Conservation (phyloP, 2,888 invertebrate species). For the Nipponacmea schrenckii region DNA sequence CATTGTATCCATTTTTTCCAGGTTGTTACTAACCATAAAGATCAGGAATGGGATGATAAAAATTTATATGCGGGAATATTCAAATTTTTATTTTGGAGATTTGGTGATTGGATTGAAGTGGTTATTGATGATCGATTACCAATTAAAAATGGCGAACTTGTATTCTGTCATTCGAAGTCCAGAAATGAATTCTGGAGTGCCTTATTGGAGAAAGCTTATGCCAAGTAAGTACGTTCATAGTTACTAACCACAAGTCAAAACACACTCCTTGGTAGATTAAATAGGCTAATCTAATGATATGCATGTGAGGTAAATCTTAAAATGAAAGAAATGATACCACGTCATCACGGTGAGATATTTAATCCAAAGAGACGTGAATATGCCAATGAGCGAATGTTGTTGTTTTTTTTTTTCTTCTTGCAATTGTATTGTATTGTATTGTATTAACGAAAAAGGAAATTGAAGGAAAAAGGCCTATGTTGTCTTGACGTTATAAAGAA, state of each 20-base stretch:
- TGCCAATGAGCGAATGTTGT: no score
- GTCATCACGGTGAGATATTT: no score
- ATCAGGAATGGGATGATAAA: constrained; percentile 66
- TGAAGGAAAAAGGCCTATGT: no score
- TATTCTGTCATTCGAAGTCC: constrained; percentile 72
- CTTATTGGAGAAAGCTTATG: constrained; percentile 75
- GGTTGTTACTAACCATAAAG: constrained; percentile 73
- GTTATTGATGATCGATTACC: constrained; percentile 72
- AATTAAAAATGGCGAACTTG: constrained; percentile 72
- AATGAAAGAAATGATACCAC: no score
- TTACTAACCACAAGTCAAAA: not conserved
- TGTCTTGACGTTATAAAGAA: no score
- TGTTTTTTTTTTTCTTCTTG: no score
- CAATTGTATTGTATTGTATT: no score
- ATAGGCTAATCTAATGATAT: no score
- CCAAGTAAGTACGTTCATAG: constrained; percentile 69
- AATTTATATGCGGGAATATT: constrained; percentile 71
- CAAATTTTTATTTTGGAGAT: constrained; percentile 72
- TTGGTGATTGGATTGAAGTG: constrained; percentile 73
- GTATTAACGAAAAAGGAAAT: no score
- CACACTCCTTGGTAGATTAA: no score
- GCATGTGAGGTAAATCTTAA: no score
- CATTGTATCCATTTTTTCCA: constrained; percentile 33
- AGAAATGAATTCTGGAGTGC: constrained; percentile 74
- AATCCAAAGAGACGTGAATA: no score